A percentile compares a stretch with the other conserved stretches of the same genome.
These are phyloP conservation scores for Thymelicus sylvestris DNA, from an alignment of 2,888 invertebrate species.

Conservation along the genomic window DNA sequence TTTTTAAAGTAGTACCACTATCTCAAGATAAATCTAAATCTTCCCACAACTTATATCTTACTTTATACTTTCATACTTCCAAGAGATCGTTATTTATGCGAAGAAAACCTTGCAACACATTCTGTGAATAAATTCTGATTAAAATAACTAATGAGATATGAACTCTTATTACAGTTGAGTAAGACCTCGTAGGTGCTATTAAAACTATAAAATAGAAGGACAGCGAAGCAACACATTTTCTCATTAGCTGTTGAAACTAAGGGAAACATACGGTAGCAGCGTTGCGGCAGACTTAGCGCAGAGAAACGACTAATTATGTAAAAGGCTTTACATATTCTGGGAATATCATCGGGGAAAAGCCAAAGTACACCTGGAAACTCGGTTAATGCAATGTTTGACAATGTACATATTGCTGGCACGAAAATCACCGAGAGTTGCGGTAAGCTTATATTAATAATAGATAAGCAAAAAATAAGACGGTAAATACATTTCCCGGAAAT, in stretches of 20 bases:
- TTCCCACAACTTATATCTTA: conserved; percentile 21
- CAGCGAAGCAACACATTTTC: conserved; percentile 64
- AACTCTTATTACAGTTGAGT: conserved; percentile 39
- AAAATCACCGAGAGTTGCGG: conserved; percentile 9
- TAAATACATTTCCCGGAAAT: neutral
- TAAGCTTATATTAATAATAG: neutral
- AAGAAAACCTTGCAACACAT: conserved; percentile 28
- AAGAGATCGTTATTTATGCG: conserved; percentile 20
- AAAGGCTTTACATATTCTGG: conserved; percentile 28
- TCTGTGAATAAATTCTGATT: conserved; percentile 35
- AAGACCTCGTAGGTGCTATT: conserved; percentile 46
- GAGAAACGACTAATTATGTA: conserved; percentile 25
- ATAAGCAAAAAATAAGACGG: neutral
- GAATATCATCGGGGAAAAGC: conserved; percentile 27
- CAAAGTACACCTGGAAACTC: conserved; percentile 23
- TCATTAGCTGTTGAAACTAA: conserved; percentile 66
- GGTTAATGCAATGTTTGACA: conserved; percentile 22
- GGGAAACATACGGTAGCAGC: conserved; percentile 52
- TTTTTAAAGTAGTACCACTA: neutral
- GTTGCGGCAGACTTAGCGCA: conserved; percentile 16
- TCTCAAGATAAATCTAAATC: conserved; percentile 23
- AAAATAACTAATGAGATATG: conserved; percentile 37
- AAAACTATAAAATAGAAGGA: conserved; percentile 65
- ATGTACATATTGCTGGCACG: conserved; percentile 6
- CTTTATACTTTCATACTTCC: conserved; percentile 28